Evolutionary conservation across 2,888 invertebrate species (phyloP), one percentile per base, ranked within the genome.

Genomic region (Sinohyriopsis cumingii): DNA sequence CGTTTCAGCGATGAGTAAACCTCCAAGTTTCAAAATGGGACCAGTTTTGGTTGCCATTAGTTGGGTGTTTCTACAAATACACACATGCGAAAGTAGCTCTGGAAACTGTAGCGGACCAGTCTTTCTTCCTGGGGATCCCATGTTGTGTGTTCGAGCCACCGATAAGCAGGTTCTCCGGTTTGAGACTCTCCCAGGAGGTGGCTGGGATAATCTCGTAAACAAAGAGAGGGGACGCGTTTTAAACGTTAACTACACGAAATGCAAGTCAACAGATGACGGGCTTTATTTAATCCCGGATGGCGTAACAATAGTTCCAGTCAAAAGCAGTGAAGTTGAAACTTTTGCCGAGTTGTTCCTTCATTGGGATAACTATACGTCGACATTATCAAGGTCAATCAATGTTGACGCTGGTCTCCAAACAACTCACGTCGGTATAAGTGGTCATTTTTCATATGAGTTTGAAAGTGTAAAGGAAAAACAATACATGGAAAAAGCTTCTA

Each of bases 161-260:
- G 57, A 56, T 25, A 64, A 59, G 3, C 57, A 59, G 19, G 59
- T 65, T 6, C 33, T 65, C 28, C 59, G 79, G 25, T 81, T 81
- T 63, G 84, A 83, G 66, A 85, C 82, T 18, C 68, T 87, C 6
- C 86, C 86, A 5, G 86, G 86, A 18, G 72, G 72, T 9, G 87
- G 87, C 9, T 87, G 85, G 84, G 87, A 87, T 75, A 87, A 87
- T 67, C 72, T 87, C 28, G 63, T 76, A 22, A 87, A 87, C 73
- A 76, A 79, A 59, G 79, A 82, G 7, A 78, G 76, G 45, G 84
- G 83, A 1, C 71, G 76, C 60, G 77, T 86, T 3, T 67, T 83
- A n/a, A 61, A 54, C 12, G 80, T 75, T 57, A 84, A 82, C 69
- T 87, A 80, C 67, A 79, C 82, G 5, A 59, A 72, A 56, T 86